Evolutionary conservation across 1,140 invertebrate species (phyloP).

Genomic region (Atta texana): DNA sequence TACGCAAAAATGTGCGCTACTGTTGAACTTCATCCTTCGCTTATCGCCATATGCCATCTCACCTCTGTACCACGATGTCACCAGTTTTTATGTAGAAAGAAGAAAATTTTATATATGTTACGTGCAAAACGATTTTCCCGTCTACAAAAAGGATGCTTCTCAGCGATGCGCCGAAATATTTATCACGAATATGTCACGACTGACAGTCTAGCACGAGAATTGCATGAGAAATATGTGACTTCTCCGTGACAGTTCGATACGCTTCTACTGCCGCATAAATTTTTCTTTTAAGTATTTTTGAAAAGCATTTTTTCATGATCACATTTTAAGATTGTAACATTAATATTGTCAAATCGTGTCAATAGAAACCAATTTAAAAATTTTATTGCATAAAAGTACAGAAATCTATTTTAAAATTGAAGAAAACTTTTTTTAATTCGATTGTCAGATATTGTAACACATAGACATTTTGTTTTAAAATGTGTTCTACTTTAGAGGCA

Average conservation of each 20-base stretch:
- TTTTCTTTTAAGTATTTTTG: background rate
- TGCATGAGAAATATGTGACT: slow-evolving; percentile 30
- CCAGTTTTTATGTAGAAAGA: slow-evolving; percentile 38
- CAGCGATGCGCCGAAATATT: slow-evolving; percentile 47
- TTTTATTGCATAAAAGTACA: background rate
- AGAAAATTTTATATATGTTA: slow-evolving; percentile 56
- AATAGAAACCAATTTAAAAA: background rate
- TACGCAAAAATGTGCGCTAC: slow-evolving; percentile 59
- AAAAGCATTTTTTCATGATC: background rate
- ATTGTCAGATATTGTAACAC: background rate
- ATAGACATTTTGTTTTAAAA: slow-evolving; percentile 21
- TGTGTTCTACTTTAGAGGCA: slow-evolving; percentile 35
- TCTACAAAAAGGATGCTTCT: slow-evolving; percentile 22
- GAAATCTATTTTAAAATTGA: background rate
- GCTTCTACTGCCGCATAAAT: background rate
- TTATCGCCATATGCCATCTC: slow-evolving; percentile 21
- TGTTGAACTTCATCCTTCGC: slow-evolving; percentile 25
- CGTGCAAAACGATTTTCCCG: slow-evolving; percentile 46
- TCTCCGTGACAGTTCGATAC: background rate
- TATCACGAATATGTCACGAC: slow-evolving; percentile 41
- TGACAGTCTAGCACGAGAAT: slow-evolving; percentile 42
- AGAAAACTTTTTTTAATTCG: slow-evolving; percentile 7
- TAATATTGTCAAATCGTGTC: background rate
- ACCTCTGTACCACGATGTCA: slow-evolving; percentile 20
- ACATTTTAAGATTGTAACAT: background rate